Base-by-base conservation (phyloP, 2,888 invertebrate species). In the Acanthopleura granulata region DNA sequence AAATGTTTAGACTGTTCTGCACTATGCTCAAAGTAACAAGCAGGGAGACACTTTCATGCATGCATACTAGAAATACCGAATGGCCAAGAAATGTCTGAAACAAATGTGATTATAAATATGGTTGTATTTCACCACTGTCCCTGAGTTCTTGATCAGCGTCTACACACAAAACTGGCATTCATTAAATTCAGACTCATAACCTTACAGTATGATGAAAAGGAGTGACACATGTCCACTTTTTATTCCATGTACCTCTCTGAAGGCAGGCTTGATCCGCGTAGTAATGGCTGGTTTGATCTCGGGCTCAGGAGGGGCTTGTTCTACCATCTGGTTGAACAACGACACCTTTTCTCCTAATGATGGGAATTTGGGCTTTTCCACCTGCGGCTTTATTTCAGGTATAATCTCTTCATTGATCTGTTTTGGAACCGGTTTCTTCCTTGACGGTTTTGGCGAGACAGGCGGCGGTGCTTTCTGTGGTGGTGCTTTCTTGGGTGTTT, bases 391-490 rank as follows among this genome's bases (percentile, higher is more conserved):
- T 71, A 18, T 40, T 4, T 22, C 18, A 16, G 49, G 22, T 49
- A 49, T 14, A 49, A 71, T 71, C n/a, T 40, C 71, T 71, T 71
- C 50, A 12, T 40, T 49, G 14, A 27, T n/a, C 71, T 18, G 49
- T 18, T 18, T 18, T 49, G 71, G 18, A 49, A 49, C 50, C 40
- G 71, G 49, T 27, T 25, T 25, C 69, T 69, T 69, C n/a, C 49
- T 27, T 22, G 40, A 49, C 4, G 27, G 22, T 71, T 71, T 71
- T 22, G 71, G 71, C 16, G 71, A 71, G 14, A 71, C 71, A 14
- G 40, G 71, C 6, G 71, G 71, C 49, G 50, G 71, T 49, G 71
- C 69, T 62, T 77, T 77, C 70, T 66, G 40, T 15, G 75, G 66
- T 66, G 73, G 77, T 51, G 72, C 73, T 40, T 71, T 61, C 4